Conservation (phyloP, 2,113 vertebrate genomes). For the Gulo gulo region DNA sequence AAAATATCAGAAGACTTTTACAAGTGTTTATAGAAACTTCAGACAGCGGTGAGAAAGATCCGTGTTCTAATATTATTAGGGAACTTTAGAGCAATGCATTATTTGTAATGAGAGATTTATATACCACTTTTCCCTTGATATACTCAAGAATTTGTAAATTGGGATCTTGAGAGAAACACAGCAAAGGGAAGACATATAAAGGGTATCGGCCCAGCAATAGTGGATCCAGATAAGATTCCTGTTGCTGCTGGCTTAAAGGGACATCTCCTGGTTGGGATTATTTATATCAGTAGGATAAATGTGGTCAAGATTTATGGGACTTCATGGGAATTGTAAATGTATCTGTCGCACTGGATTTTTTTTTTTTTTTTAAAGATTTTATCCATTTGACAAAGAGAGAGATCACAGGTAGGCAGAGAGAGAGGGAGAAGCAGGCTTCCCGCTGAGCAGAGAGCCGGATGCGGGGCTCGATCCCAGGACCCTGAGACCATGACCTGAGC, state of each 20-base stretch:
- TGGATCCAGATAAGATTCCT: not conserved
- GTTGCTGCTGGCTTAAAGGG: not conserved
- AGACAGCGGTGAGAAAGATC: not conserved
- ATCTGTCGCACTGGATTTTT: not conserved
- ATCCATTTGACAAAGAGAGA: no score
- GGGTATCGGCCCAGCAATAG: not conserved
- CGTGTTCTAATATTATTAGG: not conserved
- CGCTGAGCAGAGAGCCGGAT: no score
- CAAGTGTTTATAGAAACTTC: not conserved
- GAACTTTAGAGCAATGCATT: not conserved
- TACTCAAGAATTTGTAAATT: not conserved
- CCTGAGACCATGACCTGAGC: no score
- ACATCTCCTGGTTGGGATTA: not conserved
- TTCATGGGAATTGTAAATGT: not conserved
- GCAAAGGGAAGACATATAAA: not conserved
- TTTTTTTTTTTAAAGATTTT: no score
- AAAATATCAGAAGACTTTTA: not conserved
- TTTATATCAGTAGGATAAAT: not conserved
- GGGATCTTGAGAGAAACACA: not conserved
- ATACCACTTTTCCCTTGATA: not conserved
- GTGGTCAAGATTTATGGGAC: not conserved
- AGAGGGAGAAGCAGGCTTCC: no score
- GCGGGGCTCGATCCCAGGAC: no score
- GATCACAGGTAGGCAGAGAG: no score
- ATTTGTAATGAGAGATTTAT: not conserved